Percentiles rank a stretch among this genome's conserved stretches.
These are phyloP conservation scores for Aphelinus certus DNA, from an alignment of 1,140 invertebrate species.

Conservation along the genomic window DNA sequence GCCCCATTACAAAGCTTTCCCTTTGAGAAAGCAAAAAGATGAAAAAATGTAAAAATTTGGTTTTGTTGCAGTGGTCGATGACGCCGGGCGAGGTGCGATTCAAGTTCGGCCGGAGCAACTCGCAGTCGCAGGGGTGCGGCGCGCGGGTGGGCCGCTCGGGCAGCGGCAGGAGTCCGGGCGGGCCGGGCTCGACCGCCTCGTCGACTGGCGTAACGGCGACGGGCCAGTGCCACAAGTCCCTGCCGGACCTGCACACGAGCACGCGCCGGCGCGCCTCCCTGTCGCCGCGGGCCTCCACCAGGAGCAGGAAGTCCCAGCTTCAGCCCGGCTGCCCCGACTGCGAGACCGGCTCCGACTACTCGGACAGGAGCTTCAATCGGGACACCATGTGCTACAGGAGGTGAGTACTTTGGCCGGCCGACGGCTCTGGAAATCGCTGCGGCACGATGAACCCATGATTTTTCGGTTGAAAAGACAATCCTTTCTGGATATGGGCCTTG, in stretches of 20 bases:
- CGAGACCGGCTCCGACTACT: constrained; percentile 64
- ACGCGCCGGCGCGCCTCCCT: constrained; percentile 68
- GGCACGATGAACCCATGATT: no score
- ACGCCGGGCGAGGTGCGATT: constrained; percentile 47
- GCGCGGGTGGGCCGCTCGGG: constrained; percentile 16
- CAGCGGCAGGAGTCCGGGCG: constrained; percentile 52
- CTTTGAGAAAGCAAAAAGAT: no score
- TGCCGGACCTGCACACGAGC: constrained; percentile 82
- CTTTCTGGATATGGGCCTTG: no score
- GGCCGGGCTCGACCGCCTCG: background rate
- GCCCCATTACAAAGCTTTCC: no score
- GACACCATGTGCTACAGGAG: constrained; percentile 60
- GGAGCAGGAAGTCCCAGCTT: constrained; percentile 47
- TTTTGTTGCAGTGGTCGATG: background rate
- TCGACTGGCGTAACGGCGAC: background rate
- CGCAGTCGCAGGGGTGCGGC: constrained; percentile 67
- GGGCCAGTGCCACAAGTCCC: constrained; percentile 72
- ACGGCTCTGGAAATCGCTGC: no score
- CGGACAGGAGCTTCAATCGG: constrained; percentile 62
- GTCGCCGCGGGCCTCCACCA: constrained; percentile 61
- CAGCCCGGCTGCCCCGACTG: constrained; percentile 59
- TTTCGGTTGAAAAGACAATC: no score
- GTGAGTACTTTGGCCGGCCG: constrained; percentile 38
- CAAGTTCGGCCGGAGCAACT: constrained; percentile 71
- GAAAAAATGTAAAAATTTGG: no score